Percentiles rank a stretch among this genome's conserved stretches.
Conservation (phyloP, 2,113 vertebrate genomes). For the Peromyscus maniculatus region DNA sequence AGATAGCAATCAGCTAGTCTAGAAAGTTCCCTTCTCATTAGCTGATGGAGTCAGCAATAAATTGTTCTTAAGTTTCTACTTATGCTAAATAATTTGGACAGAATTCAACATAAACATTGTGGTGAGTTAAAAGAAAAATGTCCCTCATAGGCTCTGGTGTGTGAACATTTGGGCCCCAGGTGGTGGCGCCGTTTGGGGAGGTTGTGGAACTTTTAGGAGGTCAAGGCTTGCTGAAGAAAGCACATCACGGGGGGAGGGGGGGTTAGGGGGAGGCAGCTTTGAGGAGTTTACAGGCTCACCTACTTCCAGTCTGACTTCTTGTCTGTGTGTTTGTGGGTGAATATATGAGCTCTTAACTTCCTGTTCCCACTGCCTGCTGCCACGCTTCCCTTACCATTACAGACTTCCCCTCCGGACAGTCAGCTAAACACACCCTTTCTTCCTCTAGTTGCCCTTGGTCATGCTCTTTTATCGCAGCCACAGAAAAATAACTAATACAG, state of each 20-base stretch:
- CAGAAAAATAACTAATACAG: too few species aligned
- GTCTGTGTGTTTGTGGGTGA: not conserved
- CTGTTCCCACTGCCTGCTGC: not conserved
- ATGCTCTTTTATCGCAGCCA: not conserved
- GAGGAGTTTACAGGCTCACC: not conserved
- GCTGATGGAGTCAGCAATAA: not conserved
- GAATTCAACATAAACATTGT: not conserved
- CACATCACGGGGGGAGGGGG: too few species aligned
- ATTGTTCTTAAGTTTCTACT: not conserved
- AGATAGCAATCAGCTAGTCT: not conserved
- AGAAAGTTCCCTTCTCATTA: constrained; percentile 8
- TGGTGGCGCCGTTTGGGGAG: not conserved
- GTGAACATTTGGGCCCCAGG: not conserved
- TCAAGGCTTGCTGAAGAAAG: not conserved
- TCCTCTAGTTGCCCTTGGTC: not conserved
- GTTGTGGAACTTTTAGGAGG: not conserved
- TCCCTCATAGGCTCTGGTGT: not conserved
- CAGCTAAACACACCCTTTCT: not conserved
- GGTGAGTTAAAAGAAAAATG: not conserved
- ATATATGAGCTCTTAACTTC: not conserved
- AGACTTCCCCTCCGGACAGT: too few species aligned
- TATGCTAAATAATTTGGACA: not conserved
- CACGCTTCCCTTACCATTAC: not conserved
- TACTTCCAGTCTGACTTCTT: not conserved
- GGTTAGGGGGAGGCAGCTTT: not conserved